Conservation (phyloP, 2,888 invertebrate species). For the Calliopum simillimum region DNA sequence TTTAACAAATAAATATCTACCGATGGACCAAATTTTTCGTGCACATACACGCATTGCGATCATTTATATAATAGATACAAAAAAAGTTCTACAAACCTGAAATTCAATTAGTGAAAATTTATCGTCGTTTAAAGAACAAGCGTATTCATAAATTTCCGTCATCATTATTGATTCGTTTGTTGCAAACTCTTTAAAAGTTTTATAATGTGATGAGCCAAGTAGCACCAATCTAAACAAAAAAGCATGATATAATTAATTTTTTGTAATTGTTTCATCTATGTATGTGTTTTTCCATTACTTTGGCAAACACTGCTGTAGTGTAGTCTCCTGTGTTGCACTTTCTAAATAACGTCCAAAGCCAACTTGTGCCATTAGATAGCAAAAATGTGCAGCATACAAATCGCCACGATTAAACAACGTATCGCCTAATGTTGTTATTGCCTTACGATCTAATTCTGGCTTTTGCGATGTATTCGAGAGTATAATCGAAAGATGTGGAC, state of each 20-base stretch:
- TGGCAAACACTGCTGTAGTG: constrained; percentile 59
- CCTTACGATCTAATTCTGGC: constrained; percentile 82
- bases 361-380: constrained; percentile 83
- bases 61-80: background rate
- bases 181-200: constrained; percentile 76
- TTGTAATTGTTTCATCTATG: too few relatives aligned
- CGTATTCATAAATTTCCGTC: constrained; percentile 96
- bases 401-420: constrained; percentile 80
- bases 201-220: constrained; percentile 79
- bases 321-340: constrained; percentile 55
- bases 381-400: constrained; percentile 93
- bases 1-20: background rate
- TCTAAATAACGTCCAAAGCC: constrained; percentile 65
- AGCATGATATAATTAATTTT: background rate
- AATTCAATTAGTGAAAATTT: constrained; percentile 80
- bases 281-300: constrained; percentile 45
- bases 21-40: background rate
- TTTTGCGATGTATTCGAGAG: constrained; percentile 84
- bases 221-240: constrained; percentile 76
- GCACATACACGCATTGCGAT: background rate
- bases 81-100: constrained; percentile 70
- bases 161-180: constrained; percentile 89
- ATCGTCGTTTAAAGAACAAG: constrained; percentile 81
- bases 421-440: constrained; percentile 81
- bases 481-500: constrained; percentile 96